Evolutionary conservation across 1,140 invertebrate species (phyloP).

Genomic region (Brachionus asplanchnoidis): DNA sequence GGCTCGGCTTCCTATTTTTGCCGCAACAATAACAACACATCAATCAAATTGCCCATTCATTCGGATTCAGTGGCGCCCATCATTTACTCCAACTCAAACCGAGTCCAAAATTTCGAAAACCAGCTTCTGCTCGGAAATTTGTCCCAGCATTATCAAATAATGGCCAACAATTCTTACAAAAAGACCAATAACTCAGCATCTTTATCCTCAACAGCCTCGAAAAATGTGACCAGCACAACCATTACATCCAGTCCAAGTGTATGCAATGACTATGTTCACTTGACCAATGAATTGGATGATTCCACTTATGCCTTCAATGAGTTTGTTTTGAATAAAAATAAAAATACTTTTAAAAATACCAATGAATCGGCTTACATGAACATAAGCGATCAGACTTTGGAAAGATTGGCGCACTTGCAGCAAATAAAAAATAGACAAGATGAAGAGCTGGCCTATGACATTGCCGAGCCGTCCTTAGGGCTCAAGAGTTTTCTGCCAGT

Average conservation of each 20-base stretch:
- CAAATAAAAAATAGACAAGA: conserved; percentile 24
- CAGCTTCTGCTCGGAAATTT: not conserved
- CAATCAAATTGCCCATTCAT: not conserved
- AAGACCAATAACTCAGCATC: not conserved
- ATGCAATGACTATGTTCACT: not conserved
- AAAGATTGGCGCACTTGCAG: not conserved
- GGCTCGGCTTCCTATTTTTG: conserved; percentile 3
- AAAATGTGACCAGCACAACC: conserved; percentile 11
- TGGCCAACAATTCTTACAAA: not conserved
- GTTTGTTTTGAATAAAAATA: not conserved
- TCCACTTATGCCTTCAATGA: not conserved
- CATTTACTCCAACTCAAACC: not conserved
- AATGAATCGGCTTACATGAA: not conserved
- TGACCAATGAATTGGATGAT: conserved; percentile 7
- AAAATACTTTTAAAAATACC: not conserved
- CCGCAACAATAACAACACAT: not conserved
- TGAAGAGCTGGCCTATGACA: conserved; percentile 24
- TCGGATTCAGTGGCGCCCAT: not conserved
- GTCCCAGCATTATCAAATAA: not conserved
- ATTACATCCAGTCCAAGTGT: not conserved
- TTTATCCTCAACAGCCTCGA: not conserved
- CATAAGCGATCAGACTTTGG: not conserved
- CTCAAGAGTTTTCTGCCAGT: not conserved
- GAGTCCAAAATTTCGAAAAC: not conserved
- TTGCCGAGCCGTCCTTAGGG: not conserved